Conservation (phyloP, 2,797 vertebrate genomes). For the Ctenopoma multispine region DNA sequence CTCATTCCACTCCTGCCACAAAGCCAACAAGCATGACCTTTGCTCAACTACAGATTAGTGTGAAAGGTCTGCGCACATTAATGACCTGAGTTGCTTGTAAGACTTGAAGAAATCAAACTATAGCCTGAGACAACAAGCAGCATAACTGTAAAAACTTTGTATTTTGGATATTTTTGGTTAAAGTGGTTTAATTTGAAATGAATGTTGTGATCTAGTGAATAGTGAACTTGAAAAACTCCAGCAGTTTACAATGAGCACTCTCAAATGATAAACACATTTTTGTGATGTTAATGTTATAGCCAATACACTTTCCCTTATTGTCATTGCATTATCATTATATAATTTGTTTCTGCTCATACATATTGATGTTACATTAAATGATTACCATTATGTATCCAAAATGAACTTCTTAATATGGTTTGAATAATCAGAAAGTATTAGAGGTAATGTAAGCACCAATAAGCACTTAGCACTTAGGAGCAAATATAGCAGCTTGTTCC, state of each 20-base stretch:
- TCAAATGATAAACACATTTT: neutral
- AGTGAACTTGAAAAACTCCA: too few species aligned
- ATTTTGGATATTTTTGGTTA: neutral
- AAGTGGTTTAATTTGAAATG: constrained; percentile 3
- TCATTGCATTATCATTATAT: neutral
- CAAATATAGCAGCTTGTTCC: constrained; percentile 23
- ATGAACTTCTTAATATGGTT: constrained; percentile 4
- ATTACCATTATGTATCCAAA: constrained; percentile 4
- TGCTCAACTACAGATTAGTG: constrained; percentile 24
- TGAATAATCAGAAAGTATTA: constrained; percentile 18
- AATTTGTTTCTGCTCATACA: neutral
- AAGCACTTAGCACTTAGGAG: constrained; percentile 13
- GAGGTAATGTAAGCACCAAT: neutral
- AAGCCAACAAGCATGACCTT: constrained; percentile 13
- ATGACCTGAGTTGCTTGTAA: constrained; percentile 9
- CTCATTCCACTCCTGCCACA: constrained; percentile 11
- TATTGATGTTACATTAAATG: constrained; percentile 6
- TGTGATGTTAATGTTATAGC: neutral
- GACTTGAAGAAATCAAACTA: constrained; percentile 15
- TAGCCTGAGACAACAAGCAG: neutral
- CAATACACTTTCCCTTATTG: neutral
- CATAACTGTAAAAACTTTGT: neutral
- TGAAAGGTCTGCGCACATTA: constrained; percentile 28
- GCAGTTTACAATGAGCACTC: neutral
- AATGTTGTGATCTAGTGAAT: too few species aligned